Evolutionary conservation across 2,888 invertebrate species (phyloP), one percentile per base, ranked within the genome.

Genomic region (Hedychridium roseum): DNA sequence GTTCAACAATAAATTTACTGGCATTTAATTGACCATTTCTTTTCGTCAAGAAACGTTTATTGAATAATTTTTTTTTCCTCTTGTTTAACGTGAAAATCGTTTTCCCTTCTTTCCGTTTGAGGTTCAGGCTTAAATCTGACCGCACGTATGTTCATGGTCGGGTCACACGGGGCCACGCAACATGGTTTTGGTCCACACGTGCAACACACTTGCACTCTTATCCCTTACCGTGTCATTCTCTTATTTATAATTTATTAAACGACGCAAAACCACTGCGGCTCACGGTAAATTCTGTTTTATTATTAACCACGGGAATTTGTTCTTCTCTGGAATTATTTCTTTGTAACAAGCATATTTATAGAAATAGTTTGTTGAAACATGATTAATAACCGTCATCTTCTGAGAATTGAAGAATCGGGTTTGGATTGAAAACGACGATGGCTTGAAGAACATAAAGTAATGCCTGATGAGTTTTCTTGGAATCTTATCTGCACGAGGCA

Each of bases 121-220:
- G n/a, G n/a, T n/a, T n/a, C n/a, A n/a, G n/a, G n/a, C n/a, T n/a
- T n/a, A n/a, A n/a, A n/a, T n/a, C n/a, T n/a, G n/a, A n/a, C n/a
- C n/a, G n/a, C n/a, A n/a, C n/a, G n/a, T n/a, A n/a, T n/a, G n/a
- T n/a, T n/a, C n/a, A 32, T 32, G 32, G 32, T 32, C 15, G 32
- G 32, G 32, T 14, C 32, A 16, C 15, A 32, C 32, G 7, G 16
- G 16, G 14, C 32, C 6, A 11, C 14, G 16, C 9, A 34, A 34
- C 51, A 43, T 28, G 36, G 36, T 41, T 41, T 14, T 21, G 27
- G 36, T 26, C 37, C 34, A 54, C 56, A 56, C 35, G 56, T 56
- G 56, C 39, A 28, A 42, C 38, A 54, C 56, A 56, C 56, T 50
- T 56, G 56, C 39, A 37, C 21, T 30, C 45, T 23, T 53, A 34